phyloP scores from a whole-genome alignment of 1,140 invertebrate genomes.

The Zaprionus tsacasi region DNA sequence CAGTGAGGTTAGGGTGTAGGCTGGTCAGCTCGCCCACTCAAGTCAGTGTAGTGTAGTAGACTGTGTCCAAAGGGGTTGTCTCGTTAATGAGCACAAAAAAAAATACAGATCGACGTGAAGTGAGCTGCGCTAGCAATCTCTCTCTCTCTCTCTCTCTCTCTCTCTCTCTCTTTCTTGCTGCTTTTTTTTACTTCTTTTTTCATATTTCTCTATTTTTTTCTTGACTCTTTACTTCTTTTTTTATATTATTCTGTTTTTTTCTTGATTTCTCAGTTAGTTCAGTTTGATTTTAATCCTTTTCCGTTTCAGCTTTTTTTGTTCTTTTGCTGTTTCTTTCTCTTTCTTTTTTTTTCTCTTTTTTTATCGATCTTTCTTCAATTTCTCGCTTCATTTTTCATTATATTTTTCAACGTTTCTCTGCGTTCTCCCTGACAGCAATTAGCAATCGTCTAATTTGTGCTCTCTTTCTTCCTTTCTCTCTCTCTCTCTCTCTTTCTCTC shows the following conservation, averaged over 20 bases:
- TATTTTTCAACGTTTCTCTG: background rate
- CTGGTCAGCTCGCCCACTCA: too few species aligned
- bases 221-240: too few species aligned
- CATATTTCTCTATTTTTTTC: background rate
- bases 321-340: background rate
- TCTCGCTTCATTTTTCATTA: background rate
- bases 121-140: background rate
- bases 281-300: too few species aligned
- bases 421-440: constrained; percentile 51
- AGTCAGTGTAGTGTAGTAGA: background rate
- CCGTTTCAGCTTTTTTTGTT: too few species aligned
- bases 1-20: too few species aligned
- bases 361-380: background rate
- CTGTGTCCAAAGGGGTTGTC: constrained; percentile 23
- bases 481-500: background rate
- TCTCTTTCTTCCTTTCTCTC: constrained; percentile 33
- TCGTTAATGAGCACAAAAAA: constrained; percentile 31
- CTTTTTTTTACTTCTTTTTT: background rate
- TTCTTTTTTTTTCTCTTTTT: background rate
- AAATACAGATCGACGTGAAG: background rate
- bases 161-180: background rate
- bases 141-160: background rate
- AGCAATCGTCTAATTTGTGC: constrained; percentile 68
- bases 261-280: too few species aligned
- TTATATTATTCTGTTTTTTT: too few species aligned